These are phyloP conservation scores for Intellagama lesueurii DNA, from an alignment of 2,797 vertebrate species.

Conservation along the genomic window DNA sequence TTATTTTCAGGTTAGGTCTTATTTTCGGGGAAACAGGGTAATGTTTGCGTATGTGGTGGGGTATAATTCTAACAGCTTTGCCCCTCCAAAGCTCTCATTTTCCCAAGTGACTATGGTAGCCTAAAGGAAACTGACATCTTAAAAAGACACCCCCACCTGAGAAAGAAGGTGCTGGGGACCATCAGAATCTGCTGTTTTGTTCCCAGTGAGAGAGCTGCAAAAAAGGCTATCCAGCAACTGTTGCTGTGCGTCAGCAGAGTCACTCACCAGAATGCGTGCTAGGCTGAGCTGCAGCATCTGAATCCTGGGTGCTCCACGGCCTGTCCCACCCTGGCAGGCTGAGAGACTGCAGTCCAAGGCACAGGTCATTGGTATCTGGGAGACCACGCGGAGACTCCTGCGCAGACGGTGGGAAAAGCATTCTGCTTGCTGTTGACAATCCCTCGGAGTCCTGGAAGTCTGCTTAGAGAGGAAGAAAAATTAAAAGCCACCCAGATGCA, in stretches of 20 bases:
- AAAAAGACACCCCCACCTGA: background rate
- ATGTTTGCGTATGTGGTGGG: background rate
- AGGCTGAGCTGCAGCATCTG: constrained; percentile 86
- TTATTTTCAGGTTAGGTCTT: no score
- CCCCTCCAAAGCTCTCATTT: background rate
- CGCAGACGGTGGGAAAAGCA: constrained; percentile 93
- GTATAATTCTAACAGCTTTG: constrained; percentile 37
- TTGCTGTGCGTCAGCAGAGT: constrained; percentile 70
- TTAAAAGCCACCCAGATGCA: constrained; percentile 44
- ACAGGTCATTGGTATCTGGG: constrained; percentile 91
- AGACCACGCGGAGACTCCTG: constrained; percentile 91
- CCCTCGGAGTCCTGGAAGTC: constrained; percentile 91
- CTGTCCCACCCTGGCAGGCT: constrained; percentile 94
- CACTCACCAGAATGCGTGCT: constrained; percentile 92
- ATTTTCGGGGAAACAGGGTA: no score
- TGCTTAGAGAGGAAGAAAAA: constrained; percentile 75
- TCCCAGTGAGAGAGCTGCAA: background rate
- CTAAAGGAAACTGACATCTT: background rate
- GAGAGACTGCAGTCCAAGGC: constrained; percentile 97
- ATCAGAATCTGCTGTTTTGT: constrained; percentile 52
- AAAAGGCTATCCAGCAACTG: constrained; percentile 73
- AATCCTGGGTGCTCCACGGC: constrained; percentile 96
- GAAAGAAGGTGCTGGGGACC: background rate
- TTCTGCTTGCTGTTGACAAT: constrained; percentile 90
- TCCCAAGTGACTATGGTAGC: background rate